Evolutionary conservation across 2,797 vertebrate genomes (phyloP).

Genomic region (Gallirallus australis): DNA sequence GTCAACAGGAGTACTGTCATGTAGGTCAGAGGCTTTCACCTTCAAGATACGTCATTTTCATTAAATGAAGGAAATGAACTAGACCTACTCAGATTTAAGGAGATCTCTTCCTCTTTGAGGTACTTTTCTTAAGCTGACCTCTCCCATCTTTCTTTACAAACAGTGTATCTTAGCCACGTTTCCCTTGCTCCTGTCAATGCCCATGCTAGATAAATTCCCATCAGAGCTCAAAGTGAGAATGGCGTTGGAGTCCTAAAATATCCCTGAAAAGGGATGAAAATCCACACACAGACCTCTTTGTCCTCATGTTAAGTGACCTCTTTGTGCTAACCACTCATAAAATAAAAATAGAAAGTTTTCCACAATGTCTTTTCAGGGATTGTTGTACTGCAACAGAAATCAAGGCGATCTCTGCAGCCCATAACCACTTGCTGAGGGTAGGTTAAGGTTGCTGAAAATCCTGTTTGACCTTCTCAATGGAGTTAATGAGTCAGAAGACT

Average conservation of each 20-base stretch:
- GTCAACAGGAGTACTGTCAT: not conserved
- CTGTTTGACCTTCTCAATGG: conserved; percentile 62
- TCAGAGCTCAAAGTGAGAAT: not conserved
- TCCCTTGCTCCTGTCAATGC: not conserved
- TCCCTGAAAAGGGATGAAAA: not conserved
- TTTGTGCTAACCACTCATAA: not conserved
- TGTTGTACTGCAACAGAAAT: not conserved
- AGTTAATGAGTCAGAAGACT: conserved; percentile 70
- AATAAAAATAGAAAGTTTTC: not conserved
- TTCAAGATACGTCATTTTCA: not conserved
- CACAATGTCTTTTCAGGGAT: not conserved
- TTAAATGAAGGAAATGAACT: not conserved
- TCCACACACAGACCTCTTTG: not conserved
- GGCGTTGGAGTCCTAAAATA: rapidly evolving
- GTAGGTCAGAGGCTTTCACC: not conserved
- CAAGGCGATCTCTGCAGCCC: not conserved
- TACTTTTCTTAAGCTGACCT: not conserved
- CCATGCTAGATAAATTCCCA: not conserved
- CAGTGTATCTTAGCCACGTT: rapidly evolving
- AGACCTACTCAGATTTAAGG: not conserved
- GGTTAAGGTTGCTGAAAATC: conserved; percentile 46
- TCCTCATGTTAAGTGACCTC: not conserved
- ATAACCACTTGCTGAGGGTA: not conserved
- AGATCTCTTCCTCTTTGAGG: not conserved
- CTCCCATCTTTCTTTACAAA: not conserved